Conservation (phyloP, 2,797 vertebrate species). For the Typhlichthys eigenmanni region DNA sequence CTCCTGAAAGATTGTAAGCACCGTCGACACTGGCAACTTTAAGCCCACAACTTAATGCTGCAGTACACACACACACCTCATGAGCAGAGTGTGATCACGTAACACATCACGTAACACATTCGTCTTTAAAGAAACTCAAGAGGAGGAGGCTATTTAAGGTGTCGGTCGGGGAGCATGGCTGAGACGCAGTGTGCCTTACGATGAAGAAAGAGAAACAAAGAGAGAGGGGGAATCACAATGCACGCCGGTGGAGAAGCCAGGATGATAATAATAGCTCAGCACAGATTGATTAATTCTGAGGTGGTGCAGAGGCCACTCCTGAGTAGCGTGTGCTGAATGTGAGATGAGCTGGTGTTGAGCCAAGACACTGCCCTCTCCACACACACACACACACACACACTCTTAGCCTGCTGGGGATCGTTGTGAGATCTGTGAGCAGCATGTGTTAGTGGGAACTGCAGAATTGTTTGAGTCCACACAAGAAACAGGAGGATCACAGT, state of each 20-base stretch:
- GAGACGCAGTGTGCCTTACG: background rate
- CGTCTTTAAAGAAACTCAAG: background rate
- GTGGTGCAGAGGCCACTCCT: conserved; percentile 13
- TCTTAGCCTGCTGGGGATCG: background rate
- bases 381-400: conserved; percentile 4
- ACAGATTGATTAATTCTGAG: conserved; percentile 26
- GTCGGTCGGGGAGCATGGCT: background rate
- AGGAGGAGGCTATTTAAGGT: background rate
- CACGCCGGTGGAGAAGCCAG: conserved; percentile 1
- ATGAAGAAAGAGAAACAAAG: background rate
- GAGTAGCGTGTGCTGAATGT: conserved; percentile 20
- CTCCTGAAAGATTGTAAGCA: background rate
- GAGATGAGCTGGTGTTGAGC: conserved; percentile 9
- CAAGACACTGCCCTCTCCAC: conserved; percentile 4
- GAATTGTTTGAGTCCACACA: background rate
- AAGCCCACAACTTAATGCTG: no score
- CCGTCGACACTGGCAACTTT: no score
- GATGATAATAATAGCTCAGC: conserved; percentile 19
- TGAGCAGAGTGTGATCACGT: no score
- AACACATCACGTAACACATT: background rate
- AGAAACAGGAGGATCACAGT: no score
- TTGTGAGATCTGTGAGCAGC: conserved; percentile 5
- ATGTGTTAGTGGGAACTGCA: conserved; percentile 3
- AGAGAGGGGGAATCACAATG: conserved; percentile 5
- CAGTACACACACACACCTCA: no score